Conservation (phyloP, 2,888 invertebrate genomes). For the Urechis unicinctus region DNA sequence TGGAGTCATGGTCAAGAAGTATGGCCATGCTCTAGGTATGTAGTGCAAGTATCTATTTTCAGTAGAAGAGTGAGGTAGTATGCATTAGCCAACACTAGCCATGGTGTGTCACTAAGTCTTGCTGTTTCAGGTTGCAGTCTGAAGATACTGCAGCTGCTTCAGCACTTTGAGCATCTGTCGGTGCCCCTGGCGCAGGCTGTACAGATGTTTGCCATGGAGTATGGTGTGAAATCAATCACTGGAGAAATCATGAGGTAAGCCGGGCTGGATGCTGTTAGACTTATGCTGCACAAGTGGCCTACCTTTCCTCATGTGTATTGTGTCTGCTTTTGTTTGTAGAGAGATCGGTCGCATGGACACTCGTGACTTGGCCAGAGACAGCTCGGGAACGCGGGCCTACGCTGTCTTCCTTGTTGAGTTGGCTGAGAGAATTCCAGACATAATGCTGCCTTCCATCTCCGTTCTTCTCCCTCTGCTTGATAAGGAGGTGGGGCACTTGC, state of each 20-base stretch:
- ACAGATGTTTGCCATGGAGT: slow-evolving; percentile 63
- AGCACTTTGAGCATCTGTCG: slow-evolving; percentile 68
- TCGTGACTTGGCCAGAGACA: slow-evolving; percentile 55
- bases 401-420: slow-evolving; percentile 62
- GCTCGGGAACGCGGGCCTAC: slow-evolving; percentile 46
- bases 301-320: background rate
- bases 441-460: slow-evolving; percentile 60
- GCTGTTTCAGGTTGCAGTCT: slow-evolving; percentile 21
- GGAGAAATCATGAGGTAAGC: slow-evolving; percentile 61
- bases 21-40: slow-evolving; percentile 68
- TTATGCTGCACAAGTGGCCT: too few relatives aligned
- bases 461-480: slow-evolving; percentile 61
- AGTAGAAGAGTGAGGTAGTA: too few relatives aligned
- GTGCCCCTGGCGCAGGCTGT: slow-evolving; percentile 66
- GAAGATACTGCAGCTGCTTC: slow-evolving; percentile 62
- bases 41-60: too few relatives aligned
- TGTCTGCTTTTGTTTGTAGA: slow-evolving; percentile 20
- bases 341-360: slow-evolving; percentile 65
- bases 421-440: slow-evolving; percentile 59
- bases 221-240: slow-evolving; percentile 64
- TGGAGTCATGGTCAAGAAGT: slow-evolving; percentile 72
- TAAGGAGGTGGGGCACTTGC: slow-evolving; percentile 44
- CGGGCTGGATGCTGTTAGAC: too few relatives aligned
- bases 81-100: background rate
- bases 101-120: background rate